Percentiles rank a stretch among this genome's conserved stretches.
Evolutionary conservation across 2,888 invertebrate genomes (phyloP).

Genomic region (Charanyca ferruginea): DNA sequence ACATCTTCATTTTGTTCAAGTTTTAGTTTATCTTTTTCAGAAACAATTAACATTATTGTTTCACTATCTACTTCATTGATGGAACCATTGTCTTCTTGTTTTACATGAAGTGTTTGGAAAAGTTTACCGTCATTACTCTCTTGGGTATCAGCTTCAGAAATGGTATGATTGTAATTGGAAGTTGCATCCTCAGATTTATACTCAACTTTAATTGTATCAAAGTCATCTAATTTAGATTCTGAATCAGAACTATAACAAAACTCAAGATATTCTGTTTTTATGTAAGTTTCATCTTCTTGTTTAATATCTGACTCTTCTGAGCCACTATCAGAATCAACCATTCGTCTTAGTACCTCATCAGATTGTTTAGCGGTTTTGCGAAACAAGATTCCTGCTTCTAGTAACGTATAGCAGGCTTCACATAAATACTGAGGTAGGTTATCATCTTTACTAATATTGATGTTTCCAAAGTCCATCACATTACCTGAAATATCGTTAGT

Average conservation of each 20-base stretch:
- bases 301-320: conserved; percentile 19
- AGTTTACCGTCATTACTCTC: conserved; percentile 10
- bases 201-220: conserved; percentile 20
- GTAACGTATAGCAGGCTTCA: conserved; percentile 50
- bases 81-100: conserved; percentile 21
- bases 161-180: background rate
- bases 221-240: conserved; percentile 30
- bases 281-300: conserved; percentile 44
- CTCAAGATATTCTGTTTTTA: conserved; percentile 57
- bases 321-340: background rate
- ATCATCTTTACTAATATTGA: conserved; percentile 57
- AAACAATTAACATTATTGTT: conserved; percentile 51
- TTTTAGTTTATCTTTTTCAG: conserved; percentile 50
- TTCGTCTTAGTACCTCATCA: conserved; percentile 42
- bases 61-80: conserved; percentile 41
- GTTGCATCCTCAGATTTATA: conserved; percentile 17
- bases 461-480: conserved; percentile 55
- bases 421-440: conserved; percentile 65
- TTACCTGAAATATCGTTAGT: conserved; percentile 55
- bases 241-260: conserved; percentile 40
- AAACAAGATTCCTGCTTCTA: conserved; percentile 64
- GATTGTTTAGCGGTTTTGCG: conserved; percentile 60
- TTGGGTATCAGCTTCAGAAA: conserved; percentile 22
- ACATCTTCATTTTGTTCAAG: conserved; percentile 29
- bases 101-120: conserved; percentile 17